Conservation (phyloP, 2,797 vertebrate genomes). For the Malacoraja senta region DNA sequence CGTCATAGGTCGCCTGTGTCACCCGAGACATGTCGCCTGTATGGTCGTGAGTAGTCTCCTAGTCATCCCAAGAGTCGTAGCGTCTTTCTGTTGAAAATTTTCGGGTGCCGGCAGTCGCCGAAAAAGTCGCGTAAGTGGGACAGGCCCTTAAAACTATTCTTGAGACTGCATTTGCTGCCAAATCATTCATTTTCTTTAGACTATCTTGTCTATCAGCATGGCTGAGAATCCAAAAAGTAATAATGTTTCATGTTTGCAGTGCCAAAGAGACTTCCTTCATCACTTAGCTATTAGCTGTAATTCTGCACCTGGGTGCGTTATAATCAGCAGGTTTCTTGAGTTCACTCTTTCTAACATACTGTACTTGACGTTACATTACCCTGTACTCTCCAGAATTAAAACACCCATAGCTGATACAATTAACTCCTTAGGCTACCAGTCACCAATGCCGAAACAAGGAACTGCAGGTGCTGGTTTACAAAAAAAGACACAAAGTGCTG, state of each 20-base stretch:
- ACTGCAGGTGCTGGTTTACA: too few species aligned
- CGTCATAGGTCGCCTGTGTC: too few species aligned
- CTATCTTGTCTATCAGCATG: background rate
- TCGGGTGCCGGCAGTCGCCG: too few species aligned
- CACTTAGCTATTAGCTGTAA: background rate
- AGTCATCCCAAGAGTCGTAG: too few species aligned
- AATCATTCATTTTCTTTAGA: background rate
- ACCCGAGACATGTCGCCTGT: too few species aligned
- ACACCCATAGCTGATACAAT: background rate
- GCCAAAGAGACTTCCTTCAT: background rate
- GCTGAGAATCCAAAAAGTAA: background rate
- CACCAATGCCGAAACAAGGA: too few species aligned
- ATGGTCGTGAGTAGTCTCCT: too few species aligned
- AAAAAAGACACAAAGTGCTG: too few species aligned
- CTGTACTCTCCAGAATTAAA: background rate
- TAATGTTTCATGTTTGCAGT: background rate
- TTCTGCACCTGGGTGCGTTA: background rate
- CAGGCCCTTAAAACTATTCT: too few species aligned
- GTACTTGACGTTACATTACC: background rate
- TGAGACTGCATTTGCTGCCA: background rate
- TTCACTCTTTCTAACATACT: background rate
- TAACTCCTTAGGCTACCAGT: background rate
- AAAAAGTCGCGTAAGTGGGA: too few species aligned
- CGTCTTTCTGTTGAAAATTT: too few species aligned
- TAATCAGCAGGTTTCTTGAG: background rate